Evolutionary conservation across 2,797 vertebrate species (phyloP).

Genomic region (Hozukius guyotensis): DNA sequence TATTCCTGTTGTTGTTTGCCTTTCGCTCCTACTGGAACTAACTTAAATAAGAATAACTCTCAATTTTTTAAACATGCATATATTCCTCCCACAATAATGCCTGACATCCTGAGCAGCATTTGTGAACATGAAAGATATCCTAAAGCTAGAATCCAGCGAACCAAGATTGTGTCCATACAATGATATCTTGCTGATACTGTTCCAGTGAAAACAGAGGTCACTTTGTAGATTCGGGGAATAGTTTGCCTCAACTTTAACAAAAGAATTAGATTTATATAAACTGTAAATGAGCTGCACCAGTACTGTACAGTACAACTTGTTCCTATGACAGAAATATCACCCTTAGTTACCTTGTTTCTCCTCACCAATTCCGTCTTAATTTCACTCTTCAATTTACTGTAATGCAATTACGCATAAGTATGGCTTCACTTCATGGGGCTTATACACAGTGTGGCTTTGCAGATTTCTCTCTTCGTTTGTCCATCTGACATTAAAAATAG

Average conservation of each 20-base stretch:
- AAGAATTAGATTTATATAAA: not conserved
- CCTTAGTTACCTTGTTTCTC: not conserved
- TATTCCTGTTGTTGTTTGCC: conserved; percentile 51
- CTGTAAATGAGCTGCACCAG: not conserved
- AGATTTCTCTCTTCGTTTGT: conserved; percentile 2
- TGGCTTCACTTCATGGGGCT: not conserved
- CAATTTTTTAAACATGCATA: conserved; percentile 2
- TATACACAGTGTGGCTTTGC: not conserved
- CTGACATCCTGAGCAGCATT: conserved; percentile 9
- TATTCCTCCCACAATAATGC: conserved; percentile 43
- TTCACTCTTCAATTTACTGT: conserved; percentile 22
- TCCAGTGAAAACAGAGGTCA: conserved; percentile 13
- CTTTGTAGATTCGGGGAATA: conserved; percentile 1
- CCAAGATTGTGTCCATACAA: not conserved
- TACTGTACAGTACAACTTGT: not conserved
- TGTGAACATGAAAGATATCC: conserved; percentile 16
- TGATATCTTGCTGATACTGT: not conserved
- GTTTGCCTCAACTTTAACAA: conserved; percentile 2
- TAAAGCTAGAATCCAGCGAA: conserved; percentile 17
- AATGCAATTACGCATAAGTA: conserved; percentile 19
- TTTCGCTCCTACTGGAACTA: conserved; percentile 25
- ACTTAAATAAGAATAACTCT: conserved; percentile 22
- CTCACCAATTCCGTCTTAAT: not conserved
- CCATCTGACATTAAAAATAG: not conserved
- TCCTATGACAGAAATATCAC: not conserved